Evolutionary conservation across 2,797 vertebrate genomes (phyloP), one percentile per base, ranked within the genome.

Genomic region (Okamejei kenojei): DNA sequence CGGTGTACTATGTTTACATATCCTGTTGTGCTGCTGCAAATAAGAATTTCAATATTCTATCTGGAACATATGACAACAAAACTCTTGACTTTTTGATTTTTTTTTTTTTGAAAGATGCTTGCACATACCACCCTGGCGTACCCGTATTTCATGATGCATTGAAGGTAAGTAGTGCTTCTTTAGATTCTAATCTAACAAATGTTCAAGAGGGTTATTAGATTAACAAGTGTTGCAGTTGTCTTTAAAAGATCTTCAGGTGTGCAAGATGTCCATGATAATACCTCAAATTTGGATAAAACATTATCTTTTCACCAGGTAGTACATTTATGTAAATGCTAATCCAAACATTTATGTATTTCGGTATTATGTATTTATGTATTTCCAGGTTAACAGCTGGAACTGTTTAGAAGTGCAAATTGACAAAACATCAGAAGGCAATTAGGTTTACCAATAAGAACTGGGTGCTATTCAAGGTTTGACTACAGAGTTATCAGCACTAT

Each of bases 71-170:
- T 45, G 45, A 45, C 45, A 45, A 45, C 45, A 45, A 45, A 45
- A 45, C 45, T 45, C 45, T 45, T 74, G 23, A 91, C 35, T 26
- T 91, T 94, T n/a, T 93, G 45, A 45, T 82, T 0, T 78, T 91
- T 95, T 29, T 93, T 80, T 95, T 94, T 93, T n/a, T n/a, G n/a
- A 84, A 94, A 99, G 98, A 97, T 95, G 96, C 95, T 23, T 99
- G 99, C 94, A 99, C 96, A 0, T 97, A 98, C 94, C 99, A 99
- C 94, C 98, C 99, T 15, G 99, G 99, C 94, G 98, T 99, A 38
- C 99, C 99, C 0, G 98, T 99, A 68, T 99, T 99, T 95, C 99
- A 99, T 73, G 99, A 99, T 95, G 98, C 98, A 61, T 96, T 99
- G 94, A 99, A 99, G 97, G 98, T 99, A 97, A 94, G 95, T n/a